Evolutionary conservation across 2,113 vertebrate genomes (phyloP).

Genomic region (Carettochelys insculpta): DNA sequence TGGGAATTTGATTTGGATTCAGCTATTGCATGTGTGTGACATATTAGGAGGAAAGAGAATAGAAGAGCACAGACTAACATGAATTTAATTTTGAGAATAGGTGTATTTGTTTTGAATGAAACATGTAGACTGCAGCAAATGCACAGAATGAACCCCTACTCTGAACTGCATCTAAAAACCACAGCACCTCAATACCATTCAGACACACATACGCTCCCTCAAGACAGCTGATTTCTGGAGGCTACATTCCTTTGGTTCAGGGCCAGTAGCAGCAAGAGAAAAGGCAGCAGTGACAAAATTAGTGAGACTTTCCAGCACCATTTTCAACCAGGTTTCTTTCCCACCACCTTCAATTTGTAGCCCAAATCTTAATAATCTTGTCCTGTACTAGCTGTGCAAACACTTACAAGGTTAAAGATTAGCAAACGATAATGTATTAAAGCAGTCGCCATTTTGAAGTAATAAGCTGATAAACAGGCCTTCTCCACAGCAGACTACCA

Average conservation of each 20-base stretch:
- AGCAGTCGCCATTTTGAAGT: background rate
- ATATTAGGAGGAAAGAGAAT: background rate
- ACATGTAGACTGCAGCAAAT: background rate
- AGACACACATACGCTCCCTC: background rate
- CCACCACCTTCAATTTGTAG: background rate
- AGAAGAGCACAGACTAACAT: background rate
- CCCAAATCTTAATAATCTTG: background rate
- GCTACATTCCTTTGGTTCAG: rapidly evolving
- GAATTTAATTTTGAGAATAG: background rate
- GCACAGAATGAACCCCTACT: background rate
- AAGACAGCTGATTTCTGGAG: background rate
- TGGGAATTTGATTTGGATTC: background rate
- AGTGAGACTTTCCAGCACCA: background rate
- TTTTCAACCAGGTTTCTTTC: background rate
- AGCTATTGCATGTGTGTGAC: background rate
- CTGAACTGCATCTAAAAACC: background rate
- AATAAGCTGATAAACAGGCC: background rate
- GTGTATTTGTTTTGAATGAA: background rate
- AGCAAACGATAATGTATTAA: background rate
- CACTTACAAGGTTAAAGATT: background rate
- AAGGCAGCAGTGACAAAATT: background rate
- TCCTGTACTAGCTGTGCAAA: background rate
- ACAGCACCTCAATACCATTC: background rate
- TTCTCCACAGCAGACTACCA: background rate
- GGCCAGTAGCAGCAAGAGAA: background rate